A percentile compares a stretch with the other conserved stretches of the same genome.
Evolutionary conservation across 2,888 invertebrate species (phyloP).

Genomic region (Hesperia comma): DNA sequence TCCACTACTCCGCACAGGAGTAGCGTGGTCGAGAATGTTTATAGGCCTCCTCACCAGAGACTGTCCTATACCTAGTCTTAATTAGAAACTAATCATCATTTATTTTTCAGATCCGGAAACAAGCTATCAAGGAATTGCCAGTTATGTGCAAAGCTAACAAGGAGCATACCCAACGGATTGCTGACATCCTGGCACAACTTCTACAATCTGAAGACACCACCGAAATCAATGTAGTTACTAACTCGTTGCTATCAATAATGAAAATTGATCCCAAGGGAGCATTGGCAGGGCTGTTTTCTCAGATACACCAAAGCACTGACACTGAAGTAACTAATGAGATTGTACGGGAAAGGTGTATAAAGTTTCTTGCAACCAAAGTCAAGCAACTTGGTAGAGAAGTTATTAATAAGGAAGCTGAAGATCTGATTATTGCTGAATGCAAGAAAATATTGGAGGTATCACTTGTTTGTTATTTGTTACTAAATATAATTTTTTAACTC

Average conservation of each 20-base stretch:
- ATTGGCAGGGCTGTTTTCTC: conserved; percentile 81
- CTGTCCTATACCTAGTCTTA: no score
- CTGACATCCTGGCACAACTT: conserved; percentile 96
- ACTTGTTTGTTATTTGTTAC: background rate
- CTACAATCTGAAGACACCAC: conserved; percentile 93
- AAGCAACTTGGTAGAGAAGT: conserved; percentile 90
- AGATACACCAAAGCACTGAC: conserved; percentile 80
- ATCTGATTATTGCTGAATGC: conserved; percentile 91
- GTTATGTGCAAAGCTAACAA: conserved; percentile 93
- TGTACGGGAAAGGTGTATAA: conserved; percentile 93
- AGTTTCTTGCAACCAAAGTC: conserved; percentile 93
- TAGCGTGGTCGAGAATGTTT: no score
- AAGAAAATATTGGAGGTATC: conserved; percentile 92
- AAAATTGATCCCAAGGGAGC: conserved; percentile 88
- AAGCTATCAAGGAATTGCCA: conserved; percentile 96
- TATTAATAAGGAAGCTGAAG: conserved; percentile 93
- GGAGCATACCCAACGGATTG: conserved; percentile 92
- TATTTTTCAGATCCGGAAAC: conserved; percentile 91
- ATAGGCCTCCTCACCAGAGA: no score
- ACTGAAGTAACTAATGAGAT: conserved; percentile 85
- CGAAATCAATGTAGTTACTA: conserved; percentile 93
- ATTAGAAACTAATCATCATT: background rate
- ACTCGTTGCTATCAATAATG: conserved; percentile 90
- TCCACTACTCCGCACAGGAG: no score
- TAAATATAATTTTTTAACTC: no score